phyloP scores from a whole-genome alignment of 2,113 vertebrate species.

The Eubucco bourcierii region DNA sequence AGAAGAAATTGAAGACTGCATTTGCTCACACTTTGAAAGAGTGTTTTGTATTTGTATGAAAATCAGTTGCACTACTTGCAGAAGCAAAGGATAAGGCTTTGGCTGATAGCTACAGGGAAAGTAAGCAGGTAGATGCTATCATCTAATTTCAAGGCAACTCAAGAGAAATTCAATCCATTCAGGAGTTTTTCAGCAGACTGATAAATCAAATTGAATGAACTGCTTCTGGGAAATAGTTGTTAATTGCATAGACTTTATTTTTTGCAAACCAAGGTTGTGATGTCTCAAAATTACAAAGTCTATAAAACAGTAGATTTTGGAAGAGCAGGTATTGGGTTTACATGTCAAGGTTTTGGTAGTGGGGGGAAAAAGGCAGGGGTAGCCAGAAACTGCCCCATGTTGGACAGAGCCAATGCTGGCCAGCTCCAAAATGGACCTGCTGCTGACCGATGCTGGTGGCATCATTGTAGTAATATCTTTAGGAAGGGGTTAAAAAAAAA shows the following conservation, averaged over 20 bases:
- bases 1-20: background rate
- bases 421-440: rapidly evolving
- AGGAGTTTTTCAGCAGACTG: background rate
- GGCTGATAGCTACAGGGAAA: background rate
- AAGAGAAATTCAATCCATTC: background rate
- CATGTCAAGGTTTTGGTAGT: rapidly evolving
- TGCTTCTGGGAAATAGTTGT: background rate
- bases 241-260: background rate
- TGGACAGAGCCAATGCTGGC: background rate
- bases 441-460: background rate
- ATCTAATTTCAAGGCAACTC: background rate
- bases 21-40: background rate
- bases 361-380: rapidly evolving
- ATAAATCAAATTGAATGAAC: background rate
- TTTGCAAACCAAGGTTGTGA: background rate
- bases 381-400: background rate
- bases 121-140: background rate
- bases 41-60: background rate
- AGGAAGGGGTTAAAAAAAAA: background rate
- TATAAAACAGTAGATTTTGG: background rate
- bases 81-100: background rate
- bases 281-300: background rate
- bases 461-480: background rate
- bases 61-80: background rate
- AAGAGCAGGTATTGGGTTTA: background rate